Base-by-base conservation (phyloP, 1,140 invertebrate genomes). In the Cecropterus lyciades region DNA sequence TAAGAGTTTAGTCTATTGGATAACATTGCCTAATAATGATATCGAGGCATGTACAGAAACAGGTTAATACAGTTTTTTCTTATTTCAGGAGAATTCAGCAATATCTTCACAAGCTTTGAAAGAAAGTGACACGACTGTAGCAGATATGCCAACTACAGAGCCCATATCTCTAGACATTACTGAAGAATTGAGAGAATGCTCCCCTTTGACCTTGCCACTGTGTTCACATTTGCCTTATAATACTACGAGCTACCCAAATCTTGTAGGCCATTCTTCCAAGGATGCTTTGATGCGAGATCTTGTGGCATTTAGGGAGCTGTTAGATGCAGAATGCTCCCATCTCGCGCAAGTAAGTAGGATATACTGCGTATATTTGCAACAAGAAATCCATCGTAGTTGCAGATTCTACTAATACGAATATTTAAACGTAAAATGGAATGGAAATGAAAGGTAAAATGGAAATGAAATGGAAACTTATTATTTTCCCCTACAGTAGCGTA, bases 321-420 rank as follows among this genome's bases (percentile, higher is more conserved):
- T 98, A 1, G 97, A 98, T 81, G 96, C 96, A 0, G 97, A 98
- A 89, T 98, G 97, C 80, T 97, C 96, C 71, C 93, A 96, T 65
- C 93, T 96, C 69, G 96, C 97, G 1, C 89, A 92, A 77, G 89
- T 92, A 82, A 75, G 67, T 70, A n/a, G 24, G 46, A 49, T 49
- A 43, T 49, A 37, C 33, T 11, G 33, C 0, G 33, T n/a, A 37
- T 4, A 37, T 1, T 1, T 37, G 7, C 1, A 11, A 1, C 4
- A 37, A 30, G 7, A 30, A 30, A 30, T 30, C 7, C 0, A 8
- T 8, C 27, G 27, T 30, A 8, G 27, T 30, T 24, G 5, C 20
- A 3, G 20, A 3, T 24, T 24, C 20, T n/a, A 24, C 20, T 24
- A 24, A 5, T 3, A 3, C 5, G 20, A 24, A 24, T 24, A 24